Base-by-base conservation (phyloP, 2,888 invertebrate genomes). In the Eristalis intricaria region DNA sequence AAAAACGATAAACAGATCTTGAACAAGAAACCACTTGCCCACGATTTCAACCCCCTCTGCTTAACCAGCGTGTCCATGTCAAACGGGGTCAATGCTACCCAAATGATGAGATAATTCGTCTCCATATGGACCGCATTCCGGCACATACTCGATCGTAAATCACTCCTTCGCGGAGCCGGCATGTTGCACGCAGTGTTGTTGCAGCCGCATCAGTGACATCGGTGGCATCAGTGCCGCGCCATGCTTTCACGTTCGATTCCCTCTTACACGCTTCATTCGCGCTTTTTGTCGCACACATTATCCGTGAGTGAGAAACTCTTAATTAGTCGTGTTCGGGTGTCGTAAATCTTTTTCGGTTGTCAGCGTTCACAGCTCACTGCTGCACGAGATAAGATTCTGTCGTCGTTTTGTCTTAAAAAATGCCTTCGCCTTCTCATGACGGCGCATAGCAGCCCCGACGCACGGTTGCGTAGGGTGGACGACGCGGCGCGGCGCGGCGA, bases 341-440 rank as follows among this genome's bases (percentile, higher is more conserved):
- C 86, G 86, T 86, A 86, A 86, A 86, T 86, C 86, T 83, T 75
- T 86, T 75, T 78, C 66, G 83, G 65, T 78, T 86, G 86, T 83
- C 86, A 86, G 22, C 74, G 65, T 79, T 71, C 65, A 32, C 32
- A 83, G 58, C 56, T 43, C 40, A 15, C 19, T 23, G 50, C 64
- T 76, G 84, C 71, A 32, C 26, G 63, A 71, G 66, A 76, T 85
- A 85, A 85, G 76, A 76, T 73, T 76, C 19, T 79, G 50, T 74
- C 8, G 71, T 5, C 81, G 26, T 76, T 85, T 85, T 80, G 81
- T 85, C 56, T 68, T 5, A 76, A 60, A 43, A 22, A 11, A 2
- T 26, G 26, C 26, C 4, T 22, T 56, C 5, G 13, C 38, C 13
- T 63, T 35, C 68, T 22, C 26, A 13, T 7, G 7, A 2, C 23